Conservation (phyloP, 2,113 vertebrate genomes). For the Daubentonia madagascariensis region DNA sequence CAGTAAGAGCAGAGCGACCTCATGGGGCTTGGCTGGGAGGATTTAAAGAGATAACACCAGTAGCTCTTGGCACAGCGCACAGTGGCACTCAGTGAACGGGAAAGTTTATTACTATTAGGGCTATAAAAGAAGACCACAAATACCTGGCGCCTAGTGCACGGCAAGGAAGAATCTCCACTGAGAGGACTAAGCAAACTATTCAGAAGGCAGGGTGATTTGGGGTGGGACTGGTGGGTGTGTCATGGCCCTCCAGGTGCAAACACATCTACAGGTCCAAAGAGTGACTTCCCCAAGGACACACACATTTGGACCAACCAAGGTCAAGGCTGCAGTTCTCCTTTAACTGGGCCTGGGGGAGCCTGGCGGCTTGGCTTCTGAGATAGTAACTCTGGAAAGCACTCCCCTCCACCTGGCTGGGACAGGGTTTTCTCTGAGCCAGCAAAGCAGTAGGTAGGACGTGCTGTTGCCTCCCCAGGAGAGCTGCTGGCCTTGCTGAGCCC, state of each 20-base stretch:
- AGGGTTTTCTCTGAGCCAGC: not conserved
- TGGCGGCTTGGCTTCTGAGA: not conserved
- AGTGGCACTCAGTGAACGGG: not conserved
- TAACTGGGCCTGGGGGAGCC: not conserved
- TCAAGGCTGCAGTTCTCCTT: not conserved
- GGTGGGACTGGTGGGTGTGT: no score
- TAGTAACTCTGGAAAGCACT: no score
- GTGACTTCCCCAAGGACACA: not conserved
- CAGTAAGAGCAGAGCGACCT: not conserved
- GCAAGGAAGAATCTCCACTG: not conserved
- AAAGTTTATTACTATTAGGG: not conserved
- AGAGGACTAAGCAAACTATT: not conserved
- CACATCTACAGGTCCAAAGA: not conserved
- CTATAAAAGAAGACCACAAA: not conserved
- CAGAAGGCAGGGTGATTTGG: not conserved
- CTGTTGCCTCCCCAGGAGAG: no score
- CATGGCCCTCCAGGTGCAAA: not conserved
- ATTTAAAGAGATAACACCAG: not conserved
- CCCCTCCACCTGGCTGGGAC: not conserved
- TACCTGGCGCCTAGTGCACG: not conserved
- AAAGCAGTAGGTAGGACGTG: not conserved
- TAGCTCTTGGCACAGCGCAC: accelerated
- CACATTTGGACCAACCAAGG: not conserved
- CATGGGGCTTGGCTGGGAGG: not conserved
- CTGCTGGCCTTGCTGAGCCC: not conserved